phyloP scores from a whole-genome alignment of 2,797 vertebrate genomes.

The Neostethus bicornis region DNA sequence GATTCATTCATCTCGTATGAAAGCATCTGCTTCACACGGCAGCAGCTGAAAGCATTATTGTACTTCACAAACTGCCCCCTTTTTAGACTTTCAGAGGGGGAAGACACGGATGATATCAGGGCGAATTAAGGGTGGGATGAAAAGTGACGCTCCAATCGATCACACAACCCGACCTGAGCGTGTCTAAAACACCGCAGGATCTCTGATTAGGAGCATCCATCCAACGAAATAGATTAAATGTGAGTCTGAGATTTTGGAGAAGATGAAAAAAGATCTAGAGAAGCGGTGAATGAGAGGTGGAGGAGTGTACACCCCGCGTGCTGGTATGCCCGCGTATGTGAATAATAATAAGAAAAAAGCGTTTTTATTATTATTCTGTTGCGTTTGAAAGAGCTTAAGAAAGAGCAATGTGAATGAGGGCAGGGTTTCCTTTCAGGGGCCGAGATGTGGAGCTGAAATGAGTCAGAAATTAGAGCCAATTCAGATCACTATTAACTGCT shows the following conservation, averaged over 20 bases:
- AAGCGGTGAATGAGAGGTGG: background rate
- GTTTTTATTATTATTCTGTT: conserved; percentile 4
- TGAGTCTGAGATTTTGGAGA: conserved; percentile 5
- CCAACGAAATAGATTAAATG: conserved; percentile 22
- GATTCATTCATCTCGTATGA: conserved; percentile 46
- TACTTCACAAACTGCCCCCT: conserved; percentile 28
- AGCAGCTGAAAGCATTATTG: conserved; percentile 27
- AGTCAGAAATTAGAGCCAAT: conserved; percentile 27
- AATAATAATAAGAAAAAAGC: conserved; percentile 1
- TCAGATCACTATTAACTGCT: conserved; percentile 22
- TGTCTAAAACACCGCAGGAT: conserved; percentile 7
- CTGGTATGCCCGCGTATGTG: conserved; percentile 6
- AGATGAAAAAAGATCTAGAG: conserved; percentile 1
- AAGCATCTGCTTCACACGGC: conserved; percentile 39
- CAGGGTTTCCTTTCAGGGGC: conserved; percentile 15
- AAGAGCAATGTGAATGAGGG: conserved; percentile 11
- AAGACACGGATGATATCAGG: conserved; percentile 26
- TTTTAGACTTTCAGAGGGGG: conserved; percentile 15
- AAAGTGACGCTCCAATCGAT: conserved; percentile 33
- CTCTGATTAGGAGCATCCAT: conserved; percentile 14
- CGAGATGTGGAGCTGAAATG: conserved; percentile 12
- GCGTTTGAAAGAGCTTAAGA: conserved; percentile 5
- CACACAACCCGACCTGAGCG: background rate
- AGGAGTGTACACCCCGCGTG: conserved; percentile 1
- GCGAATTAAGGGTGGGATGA: conserved; percentile 22